phyloP scores from a whole-genome alignment of 35 echinoderm and acorn worm species.

The Apostichopus parvimensis region DNA sequence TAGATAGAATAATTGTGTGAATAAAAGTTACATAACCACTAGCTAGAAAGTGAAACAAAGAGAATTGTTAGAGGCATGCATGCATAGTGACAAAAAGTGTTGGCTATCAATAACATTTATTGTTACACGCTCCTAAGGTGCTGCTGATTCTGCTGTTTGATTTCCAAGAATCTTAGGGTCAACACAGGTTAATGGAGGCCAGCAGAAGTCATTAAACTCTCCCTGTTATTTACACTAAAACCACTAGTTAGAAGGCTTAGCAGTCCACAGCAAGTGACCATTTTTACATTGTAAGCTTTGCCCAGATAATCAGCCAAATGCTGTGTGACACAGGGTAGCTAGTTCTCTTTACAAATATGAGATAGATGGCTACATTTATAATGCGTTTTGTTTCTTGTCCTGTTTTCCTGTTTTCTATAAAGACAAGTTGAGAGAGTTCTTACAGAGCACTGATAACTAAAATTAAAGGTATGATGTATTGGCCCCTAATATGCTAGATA shows the following conservation, averaged over 20 bases:
- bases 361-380: too few species aligned
- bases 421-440: too few species aligned
- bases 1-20: not conserved
- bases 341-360: too few species aligned
- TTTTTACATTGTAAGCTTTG: too few species aligned
- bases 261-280: too few species aligned
- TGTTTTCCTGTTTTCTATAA: too few species aligned
- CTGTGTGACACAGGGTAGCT: too few species aligned
- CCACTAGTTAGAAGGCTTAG: too few species aligned
- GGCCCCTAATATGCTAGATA: too few species aligned
- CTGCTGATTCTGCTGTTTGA: not conserved
- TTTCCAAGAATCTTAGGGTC: slow-evolving; percentile 26
- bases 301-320: too few species aligned
- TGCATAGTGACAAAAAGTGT: not conserved
- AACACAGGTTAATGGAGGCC: not conserved
- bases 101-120: slow-evolving; percentile 16
- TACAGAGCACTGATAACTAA: too few species aligned
- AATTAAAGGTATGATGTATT: not conserved
- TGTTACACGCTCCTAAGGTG: not conserved
- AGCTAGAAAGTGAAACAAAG: not conserved
- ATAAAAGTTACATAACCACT: not conserved
- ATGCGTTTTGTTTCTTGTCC: too few species aligned
- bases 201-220: slow-evolving; percentile 25
- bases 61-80: not conserved
- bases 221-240: not conserved